Evolutionary conservation across 2,797 vertebrate species (phyloP), one percentile per base, ranked within the genome.

Genomic region (Poeciliopsis presidionis): DNA sequence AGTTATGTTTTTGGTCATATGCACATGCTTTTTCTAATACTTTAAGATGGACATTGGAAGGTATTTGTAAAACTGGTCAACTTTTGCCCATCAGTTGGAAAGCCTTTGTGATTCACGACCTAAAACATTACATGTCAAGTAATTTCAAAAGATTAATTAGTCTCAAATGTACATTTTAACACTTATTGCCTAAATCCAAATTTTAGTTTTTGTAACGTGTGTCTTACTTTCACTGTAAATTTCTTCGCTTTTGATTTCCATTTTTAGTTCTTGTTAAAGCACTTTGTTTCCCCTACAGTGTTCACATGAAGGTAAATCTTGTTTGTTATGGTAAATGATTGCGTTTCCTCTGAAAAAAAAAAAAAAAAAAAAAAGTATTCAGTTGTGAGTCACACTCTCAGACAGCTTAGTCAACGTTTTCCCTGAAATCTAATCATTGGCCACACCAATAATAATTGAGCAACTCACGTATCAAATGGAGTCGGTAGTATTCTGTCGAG

Each of bases 361-460:
- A 39, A 39, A 86, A 87, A 59, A 20, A 46, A 13, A 69, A 53
- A 70, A 18, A 57, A 57, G 20, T 30, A 11, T 30, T 28, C 39
- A 30, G 41, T 46, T 41, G 16, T 43, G 91, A 93, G 67, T 94
- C 92, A 94, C 39, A 75, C 75, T 90, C 79, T 90, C 81, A 83
- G 39, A 51, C 1, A 69, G 76, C 84, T 88, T 77, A 84, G 85
- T 93, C 87, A 90, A 79, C 79, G 67, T 83, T 87, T 87, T 84
- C 77, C 76, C 82, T 89, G 49, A 85, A 73, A 85, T 87, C 90
- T 87, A 87, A 28, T n/a, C 92, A 85, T 76, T 51, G 77, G 87
- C 76, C 83, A 88, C 76, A 57, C 70, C 76, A 79, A 33, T 59
- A 77, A 61, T 73, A 67, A 75, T 46, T 67, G 53, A 77, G 74